These are phyloP conservation scores for Styela plicata DNA, from an alignment of 23 tunicate genomes.

Conservation along the genomic window DNA sequence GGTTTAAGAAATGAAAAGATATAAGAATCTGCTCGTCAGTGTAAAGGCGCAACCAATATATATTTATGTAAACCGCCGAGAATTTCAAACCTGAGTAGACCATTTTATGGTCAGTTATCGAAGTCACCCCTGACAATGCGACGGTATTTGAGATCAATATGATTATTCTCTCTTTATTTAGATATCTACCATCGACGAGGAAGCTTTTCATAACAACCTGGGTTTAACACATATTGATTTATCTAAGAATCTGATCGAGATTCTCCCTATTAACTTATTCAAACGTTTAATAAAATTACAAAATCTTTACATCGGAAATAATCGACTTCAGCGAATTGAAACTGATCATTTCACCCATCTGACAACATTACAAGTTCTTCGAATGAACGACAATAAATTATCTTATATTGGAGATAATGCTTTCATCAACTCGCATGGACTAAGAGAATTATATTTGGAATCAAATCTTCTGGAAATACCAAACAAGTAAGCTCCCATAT, in stretches of 20 bases:
- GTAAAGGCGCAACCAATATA: too few species aligned
- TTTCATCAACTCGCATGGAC: not conserved
- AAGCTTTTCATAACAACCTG: slow-evolving; percentile 1
- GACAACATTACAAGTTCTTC: not conserved
- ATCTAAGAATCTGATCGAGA: not conserved
- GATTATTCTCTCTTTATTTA: not conserved
- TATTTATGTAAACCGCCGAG: too few species aligned
- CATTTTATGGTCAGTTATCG: too few species aligned
- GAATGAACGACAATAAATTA: not conserved
- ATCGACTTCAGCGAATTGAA: slow-evolving; percentile 1
- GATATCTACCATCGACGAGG: not conserved
- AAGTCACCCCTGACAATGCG: too few species aligned
- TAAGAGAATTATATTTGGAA: not conserved
- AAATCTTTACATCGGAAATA: not conserved
- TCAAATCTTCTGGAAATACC: slow-evolving; percentile 3
- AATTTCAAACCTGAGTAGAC: too few species aligned
- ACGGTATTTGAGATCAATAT: not conserved
- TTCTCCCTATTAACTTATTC: not conserved
- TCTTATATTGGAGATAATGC: not conserved
- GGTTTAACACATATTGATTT: slow-evolving; percentile 2
- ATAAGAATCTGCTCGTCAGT: too few species aligned
- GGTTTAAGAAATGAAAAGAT: too few species aligned
- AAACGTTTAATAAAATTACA: not conserved
- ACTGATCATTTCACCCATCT: not conserved
- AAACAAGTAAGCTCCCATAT: not conserved